Conservation (phyloP, 2,888 invertebrate genomes). For the Globia sparganii region DNA sequence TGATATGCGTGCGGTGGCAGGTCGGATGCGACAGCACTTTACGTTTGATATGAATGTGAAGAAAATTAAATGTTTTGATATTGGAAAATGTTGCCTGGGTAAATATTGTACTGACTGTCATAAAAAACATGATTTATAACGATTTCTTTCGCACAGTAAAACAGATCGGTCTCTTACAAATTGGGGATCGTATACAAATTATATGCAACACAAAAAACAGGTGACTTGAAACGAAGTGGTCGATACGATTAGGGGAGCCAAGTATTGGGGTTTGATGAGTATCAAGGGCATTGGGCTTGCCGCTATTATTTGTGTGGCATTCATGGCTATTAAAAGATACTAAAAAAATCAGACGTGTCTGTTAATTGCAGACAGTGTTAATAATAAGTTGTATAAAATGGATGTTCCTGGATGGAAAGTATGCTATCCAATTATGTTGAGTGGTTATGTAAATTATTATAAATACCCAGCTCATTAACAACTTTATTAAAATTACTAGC, state of each 20-base stretch:
- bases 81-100: slow-evolving; percentile 3
- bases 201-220: not conserved
- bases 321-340: not conserved
- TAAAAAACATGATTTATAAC: not conserved
- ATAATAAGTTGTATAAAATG: not conserved
- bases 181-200: not conserved
- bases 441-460: not conserved
- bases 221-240: slow-evolving; percentile 18
- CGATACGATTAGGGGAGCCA: slow-evolving; percentile 14
- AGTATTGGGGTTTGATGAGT: not conserved
- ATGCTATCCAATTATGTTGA: not conserved
- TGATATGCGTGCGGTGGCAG: slow-evolving; percentile 25
- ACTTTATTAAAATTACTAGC: not conserved
- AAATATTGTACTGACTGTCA: not conserved
- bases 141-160: not conserved
- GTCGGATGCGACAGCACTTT: slow-evolving; percentile 30
- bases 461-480: not conserved
- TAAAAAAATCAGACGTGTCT: not conserved
- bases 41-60: slow-evolving; percentile 20
- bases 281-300: slow-evolving; percentile 13
- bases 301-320: not conserved
- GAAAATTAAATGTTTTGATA: slow-evolving; percentile 25
- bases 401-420: not conserved
- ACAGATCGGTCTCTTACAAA: not conserved
- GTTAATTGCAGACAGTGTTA: not conserved